Evolutionary conservation across 2,888 invertebrate species (phyloP).

Genomic region (Lepetodrilus schrolli): DNA sequence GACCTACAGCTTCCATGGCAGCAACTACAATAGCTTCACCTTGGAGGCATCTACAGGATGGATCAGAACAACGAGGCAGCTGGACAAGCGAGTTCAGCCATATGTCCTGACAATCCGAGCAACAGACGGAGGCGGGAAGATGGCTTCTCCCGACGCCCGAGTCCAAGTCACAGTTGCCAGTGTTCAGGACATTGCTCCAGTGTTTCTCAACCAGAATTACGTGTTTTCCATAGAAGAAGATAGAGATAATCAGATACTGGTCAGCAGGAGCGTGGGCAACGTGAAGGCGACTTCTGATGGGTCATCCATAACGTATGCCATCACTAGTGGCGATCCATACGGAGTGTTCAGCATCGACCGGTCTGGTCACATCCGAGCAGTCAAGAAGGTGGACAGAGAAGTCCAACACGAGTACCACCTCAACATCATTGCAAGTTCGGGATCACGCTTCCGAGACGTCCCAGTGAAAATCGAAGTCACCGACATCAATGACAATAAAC

Average conservation of each 20-base stretch:
- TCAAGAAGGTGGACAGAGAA: conserved; percentile 89
- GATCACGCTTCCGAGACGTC: conserved; percentile 85
- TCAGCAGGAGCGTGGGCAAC: conserved; percentile 84
- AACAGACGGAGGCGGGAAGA: conserved; percentile 73
- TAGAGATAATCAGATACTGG: conserved; percentile 80
- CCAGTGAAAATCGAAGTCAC: conserved; percentile 86
- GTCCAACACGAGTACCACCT: conserved; percentile 84
- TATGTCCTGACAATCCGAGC: conserved; percentile 88
- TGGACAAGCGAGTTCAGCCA: conserved; percentile 86
- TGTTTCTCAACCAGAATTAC: conserved; percentile 80
- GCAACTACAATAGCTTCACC: conserved; percentile 80
- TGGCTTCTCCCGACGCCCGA: conserved; percentile 48
- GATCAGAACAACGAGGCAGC: conserved; percentile 84
- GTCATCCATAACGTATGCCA: conserved; percentile 71
- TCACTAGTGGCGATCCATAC: conserved; percentile 86
- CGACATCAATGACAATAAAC: conserved; percentile 94
- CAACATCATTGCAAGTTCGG: conserved; percentile 86
- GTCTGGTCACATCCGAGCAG: conserved; percentile 86
- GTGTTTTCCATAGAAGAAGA: conserved; percentile 90
- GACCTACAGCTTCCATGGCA: conserved; percentile 78
- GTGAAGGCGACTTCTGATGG: conserved; percentile 76
- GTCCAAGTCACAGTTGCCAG: conserved; percentile 61
- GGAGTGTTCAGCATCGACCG: conserved; percentile 88
- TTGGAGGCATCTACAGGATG: conserved; percentile 87
- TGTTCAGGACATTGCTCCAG: conserved; percentile 52